phyloP scores from a whole-genome alignment of 2,113 vertebrate genomes.

The Aptenodytes patagonicus region DNA sequence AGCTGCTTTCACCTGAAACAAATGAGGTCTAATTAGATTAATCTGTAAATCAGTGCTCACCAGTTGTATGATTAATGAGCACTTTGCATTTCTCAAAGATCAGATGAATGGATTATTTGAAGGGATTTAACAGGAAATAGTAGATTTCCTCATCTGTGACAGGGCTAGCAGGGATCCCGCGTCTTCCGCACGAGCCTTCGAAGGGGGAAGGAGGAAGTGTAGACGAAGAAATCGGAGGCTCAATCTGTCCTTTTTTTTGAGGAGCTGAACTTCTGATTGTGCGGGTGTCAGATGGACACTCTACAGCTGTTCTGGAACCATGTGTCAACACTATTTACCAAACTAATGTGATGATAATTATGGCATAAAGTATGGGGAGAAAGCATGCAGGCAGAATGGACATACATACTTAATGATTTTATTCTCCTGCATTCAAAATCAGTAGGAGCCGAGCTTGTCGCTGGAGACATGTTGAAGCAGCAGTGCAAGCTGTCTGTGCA shows the following conservation, averaged over 20 bases:
- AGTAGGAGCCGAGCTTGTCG: neutral
- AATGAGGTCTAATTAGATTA: constrained; percentile 55
- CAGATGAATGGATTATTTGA: neutral
- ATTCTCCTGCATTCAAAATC: neutral
- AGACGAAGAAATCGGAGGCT: neutral
- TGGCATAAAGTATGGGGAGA: neutral
- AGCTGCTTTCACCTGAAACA: constrained; percentile 29
- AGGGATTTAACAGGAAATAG: neutral
- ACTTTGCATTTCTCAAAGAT: neutral
- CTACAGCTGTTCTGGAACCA: constrained; percentile 51
- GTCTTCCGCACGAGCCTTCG: neutral
- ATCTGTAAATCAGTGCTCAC: constrained; percentile 14
- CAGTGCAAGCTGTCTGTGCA: neutral
- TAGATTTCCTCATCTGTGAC: neutral
- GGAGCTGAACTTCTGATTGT: neutral
- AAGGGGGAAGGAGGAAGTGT: neutral
- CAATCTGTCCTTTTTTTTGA: neutral
- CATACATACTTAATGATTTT: constrained; percentile 27
- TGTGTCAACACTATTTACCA: constrained; percentile 62
- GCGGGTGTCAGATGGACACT: constrained; percentile 20
- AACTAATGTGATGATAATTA: constrained; percentile 27
- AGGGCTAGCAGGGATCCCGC: neutral
- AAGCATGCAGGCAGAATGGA: neutral
- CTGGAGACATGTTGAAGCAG: constrained; percentile 7
- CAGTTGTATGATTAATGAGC: constrained; percentile 44